Base-by-base conservation (phyloP, 2,797 vertebrate species). In the Telmatherina bonti region DNA sequence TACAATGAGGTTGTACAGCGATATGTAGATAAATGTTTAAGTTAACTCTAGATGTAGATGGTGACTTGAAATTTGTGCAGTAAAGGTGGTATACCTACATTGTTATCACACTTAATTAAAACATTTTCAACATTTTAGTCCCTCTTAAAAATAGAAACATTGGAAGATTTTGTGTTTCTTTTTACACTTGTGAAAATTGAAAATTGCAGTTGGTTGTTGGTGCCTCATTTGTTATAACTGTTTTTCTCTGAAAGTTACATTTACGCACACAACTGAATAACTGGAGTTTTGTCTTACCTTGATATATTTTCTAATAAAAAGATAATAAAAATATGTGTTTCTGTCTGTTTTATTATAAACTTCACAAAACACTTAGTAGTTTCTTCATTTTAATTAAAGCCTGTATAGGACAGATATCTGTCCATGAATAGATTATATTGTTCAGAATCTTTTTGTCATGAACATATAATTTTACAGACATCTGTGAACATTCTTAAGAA, bases 21-120 rank as follows among this genome's bases (percentile, higher is more conserved):
- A 81, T 67, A 62, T 89, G 75, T 88, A 89, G 88, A 91, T 89
- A 84, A 38, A 66, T 69, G 5, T 88, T 77, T 81, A 83, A 49
- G 84, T 74, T 86, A 79, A 88, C 59, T 87, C 62, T 91, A 89
- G 86, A 83, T 78, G 81, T 45, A 31, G 74, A 70, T 33, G 67
- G 33, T 79, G 75, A 75, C 51, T 53, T 84, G 47, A 69, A 38
- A 55, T 67, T 70, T 81, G 51, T 27, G 12, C 72, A 74, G 70
- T 81, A 72, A 78, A 83, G 63, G 79, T 57, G 26, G 35, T 76
- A 41, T 78, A 64, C 69, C 59, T 12, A n/a, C 73, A 63, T 15
- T 73, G 4, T 59, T 67, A 47, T 66, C 30, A 56, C 59, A 75
- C 27, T 43, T 60, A 59, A 70, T 51, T 35, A 70, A 55, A 70